Evolutionary conservation across 2,113 vertebrate species (phyloP).

Genomic region (Morone chrysops): DNA sequence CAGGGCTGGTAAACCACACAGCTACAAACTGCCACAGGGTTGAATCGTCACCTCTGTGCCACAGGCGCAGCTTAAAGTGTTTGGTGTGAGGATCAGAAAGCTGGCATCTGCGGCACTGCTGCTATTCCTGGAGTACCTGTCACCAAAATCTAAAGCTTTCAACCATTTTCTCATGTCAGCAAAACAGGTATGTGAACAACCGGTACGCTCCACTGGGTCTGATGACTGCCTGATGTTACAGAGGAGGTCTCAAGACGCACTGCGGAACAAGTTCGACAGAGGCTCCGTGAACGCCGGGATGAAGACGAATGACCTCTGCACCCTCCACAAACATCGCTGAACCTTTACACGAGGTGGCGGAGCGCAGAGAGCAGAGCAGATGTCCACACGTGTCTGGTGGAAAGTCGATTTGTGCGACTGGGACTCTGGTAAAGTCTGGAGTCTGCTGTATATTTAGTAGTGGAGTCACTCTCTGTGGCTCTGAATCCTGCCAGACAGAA

Average conservation of each 20-base stretch:
- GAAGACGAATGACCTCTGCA: constrained; percentile 42
- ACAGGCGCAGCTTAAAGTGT: constrained; percentile 4
- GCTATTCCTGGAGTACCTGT: constrained; percentile 7
- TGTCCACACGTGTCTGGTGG: constrained; percentile 11
- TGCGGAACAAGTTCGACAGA: background rate
- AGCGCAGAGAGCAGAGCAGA: constrained; percentile 15
- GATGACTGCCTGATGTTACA: background rate
- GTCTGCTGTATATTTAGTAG: constrained; percentile 45
- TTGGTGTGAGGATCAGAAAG: constrained; percentile 4
- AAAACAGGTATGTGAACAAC: background rate
- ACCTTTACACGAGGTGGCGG: background rate
- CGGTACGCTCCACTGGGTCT: background rate
- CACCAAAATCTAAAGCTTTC: background rate
- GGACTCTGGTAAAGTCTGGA: constrained; percentile 26
- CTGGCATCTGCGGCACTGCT: background rate
- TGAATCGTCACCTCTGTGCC: constrained; percentile 33
- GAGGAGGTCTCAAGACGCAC: background rate
- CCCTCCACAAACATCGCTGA: constrained; percentile 14
- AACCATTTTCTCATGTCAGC: background rate
- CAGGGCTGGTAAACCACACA: constrained; percentile 16
- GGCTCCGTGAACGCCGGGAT: constrained; percentile 20
- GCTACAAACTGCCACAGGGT: background rate
- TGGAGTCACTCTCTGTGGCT: constrained; percentile 37
- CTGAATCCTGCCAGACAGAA: constrained; percentile 50
- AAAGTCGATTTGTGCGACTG: constrained; percentile 1